These are phyloP conservation scores for Erythrolamprus reginae DNA, from an alignment of 2,113 vertebrate species.

Conservation along the genomic window DNA sequence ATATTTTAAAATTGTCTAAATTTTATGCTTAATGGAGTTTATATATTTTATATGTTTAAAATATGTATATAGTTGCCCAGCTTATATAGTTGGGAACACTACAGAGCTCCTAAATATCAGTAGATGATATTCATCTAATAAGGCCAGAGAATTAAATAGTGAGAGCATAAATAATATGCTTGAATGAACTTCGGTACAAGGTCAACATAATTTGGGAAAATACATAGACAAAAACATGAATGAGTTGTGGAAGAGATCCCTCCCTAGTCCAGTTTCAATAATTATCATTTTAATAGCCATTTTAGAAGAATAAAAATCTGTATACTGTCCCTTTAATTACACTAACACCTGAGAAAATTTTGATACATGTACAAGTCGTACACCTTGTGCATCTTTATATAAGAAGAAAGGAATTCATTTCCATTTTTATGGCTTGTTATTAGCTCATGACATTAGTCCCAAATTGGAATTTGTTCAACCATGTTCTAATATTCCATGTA, in stretches of 20 bases:
- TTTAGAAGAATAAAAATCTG: constrained; percentile 6
- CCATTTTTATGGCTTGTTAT: not conserved
- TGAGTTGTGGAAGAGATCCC: not conserved
- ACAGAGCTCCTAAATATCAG: not conserved
- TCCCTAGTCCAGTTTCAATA: not conserved
- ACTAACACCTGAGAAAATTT: not conserved
- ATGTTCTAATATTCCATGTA: not conserved
- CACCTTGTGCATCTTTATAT: not conserved
- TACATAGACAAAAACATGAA: not conserved
- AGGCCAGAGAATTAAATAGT: not conserved
- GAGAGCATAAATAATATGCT: not conserved
- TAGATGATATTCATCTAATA: not conserved
- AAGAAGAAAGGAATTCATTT: not conserved
- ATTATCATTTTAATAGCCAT: not conserved
- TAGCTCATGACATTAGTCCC: not conserved
- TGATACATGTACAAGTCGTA: not conserved
- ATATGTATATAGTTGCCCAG: not conserved
- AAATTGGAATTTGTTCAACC: constrained; percentile 10
- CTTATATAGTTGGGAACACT: not conserved
- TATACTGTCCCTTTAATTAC: not conserved
- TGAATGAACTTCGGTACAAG: not conserved
- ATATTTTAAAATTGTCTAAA: constrained; percentile 1
- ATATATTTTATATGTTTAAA: too few relatives aligned
- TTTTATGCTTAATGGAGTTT: not conserved
- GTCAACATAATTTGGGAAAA: not conserved